These are phyloP conservation scores for Priocnemis perturbator DNA, from an alignment of 2,888 invertebrate species.

Conservation along the genomic window DNA sequence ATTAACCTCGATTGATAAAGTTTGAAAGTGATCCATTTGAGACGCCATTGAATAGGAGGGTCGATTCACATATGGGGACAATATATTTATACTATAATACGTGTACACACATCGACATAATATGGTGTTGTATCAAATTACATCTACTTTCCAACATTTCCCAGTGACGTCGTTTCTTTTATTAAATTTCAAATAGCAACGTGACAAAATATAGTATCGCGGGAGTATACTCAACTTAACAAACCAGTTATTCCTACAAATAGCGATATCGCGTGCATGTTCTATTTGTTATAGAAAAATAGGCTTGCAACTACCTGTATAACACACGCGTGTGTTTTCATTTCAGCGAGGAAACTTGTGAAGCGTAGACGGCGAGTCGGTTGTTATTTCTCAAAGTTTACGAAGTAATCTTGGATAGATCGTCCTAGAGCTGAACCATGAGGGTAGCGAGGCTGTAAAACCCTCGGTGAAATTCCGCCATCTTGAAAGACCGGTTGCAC, in stretches of 20 bases:
- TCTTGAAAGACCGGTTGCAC: neutral
- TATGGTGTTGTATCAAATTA: no score
- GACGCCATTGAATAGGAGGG: no score
- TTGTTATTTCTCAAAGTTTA: conserved; percentile 66
- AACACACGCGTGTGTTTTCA: conserved; percentile 11
- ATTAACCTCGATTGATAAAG: no score
- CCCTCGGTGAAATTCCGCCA: conserved; percentile 2
- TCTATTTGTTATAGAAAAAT: conserved; percentile 59
- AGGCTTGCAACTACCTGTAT: conserved; percentile 24
- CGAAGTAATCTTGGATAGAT: conserved; percentile 63
- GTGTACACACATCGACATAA: no score
- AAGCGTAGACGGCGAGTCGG: conserved; percentile 32
- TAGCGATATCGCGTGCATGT: neutral
- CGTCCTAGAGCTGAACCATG: neutral
- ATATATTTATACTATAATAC: no score
- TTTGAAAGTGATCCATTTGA: no score
- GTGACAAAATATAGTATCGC: no score
- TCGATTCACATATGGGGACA: no score
- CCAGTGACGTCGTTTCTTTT: no score
- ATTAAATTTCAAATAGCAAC: no score
- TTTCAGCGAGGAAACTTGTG: conserved; percentile 10
- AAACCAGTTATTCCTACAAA: neutral
- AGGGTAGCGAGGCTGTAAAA: neutral
- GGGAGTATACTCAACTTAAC: no score
- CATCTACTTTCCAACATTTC: no score